Base-by-base conservation (phyloP, 2,888 invertebrate genomes). In the Cheiracanthium punctorium region DNA sequence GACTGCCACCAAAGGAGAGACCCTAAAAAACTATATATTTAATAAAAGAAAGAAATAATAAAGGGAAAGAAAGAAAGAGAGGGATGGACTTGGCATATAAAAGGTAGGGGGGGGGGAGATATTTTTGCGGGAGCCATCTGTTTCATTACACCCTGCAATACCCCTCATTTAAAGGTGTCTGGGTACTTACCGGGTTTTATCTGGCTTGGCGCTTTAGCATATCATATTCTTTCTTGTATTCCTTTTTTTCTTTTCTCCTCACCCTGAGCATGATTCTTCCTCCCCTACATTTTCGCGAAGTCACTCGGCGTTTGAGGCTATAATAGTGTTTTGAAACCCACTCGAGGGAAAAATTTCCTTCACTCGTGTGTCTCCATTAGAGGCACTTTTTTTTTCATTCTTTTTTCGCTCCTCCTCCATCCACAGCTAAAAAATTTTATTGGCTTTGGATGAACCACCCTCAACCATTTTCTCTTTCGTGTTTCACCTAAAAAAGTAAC, bases 301-400 rank as follows among this genome's bases (percentile, higher is more conserved):
- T 84, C 84, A 84, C 84, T 77, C 84, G 65, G 84, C 72, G 77
- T 65, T 84, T 84, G 84, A 84, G 84, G 84, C 84, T 84, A 79
- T 84, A 84, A 84, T 84, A 79, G 84, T 84, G 84, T 84, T 84
- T 84, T 84, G 84, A 69, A 41, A 84, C 48, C 79, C 52, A 84
- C 77, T 73, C 84, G 72, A 77, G 84, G 84, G 84, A 84, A 52
- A 79, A 84, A 84, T 84, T 84, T 79, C 72, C 82, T 65, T 76
- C 76, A 64, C 82, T 76, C 84, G 43, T 71, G 77, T 64, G 73
- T 84, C 79, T 84, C 84, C 76, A 84, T 84, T 84, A 84, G 84
- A 67, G 82, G 70, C 58, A 76, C 33, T 48, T 77, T 48, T 43
- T 64, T 71, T 75, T 82, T 82, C 76, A 76, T 76, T 82, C 76